Evolutionary conservation across 2,888 invertebrate genomes (phyloP).

Genomic region (Leptinotarsa peninsularis): DNA sequence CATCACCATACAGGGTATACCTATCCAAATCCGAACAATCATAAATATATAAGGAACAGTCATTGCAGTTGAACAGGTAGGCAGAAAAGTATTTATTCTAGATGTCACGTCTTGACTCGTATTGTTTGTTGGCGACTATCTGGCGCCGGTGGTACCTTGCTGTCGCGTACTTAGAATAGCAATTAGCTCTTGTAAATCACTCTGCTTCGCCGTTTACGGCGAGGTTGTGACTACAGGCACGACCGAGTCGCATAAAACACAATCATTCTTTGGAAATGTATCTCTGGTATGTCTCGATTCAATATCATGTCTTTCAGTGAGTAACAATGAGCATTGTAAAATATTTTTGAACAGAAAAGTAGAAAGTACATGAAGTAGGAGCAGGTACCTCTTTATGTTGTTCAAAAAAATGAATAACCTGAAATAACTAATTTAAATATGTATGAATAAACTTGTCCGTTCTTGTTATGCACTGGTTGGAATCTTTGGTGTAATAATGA

Average conservation of each 20-base stretch:
- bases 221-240: slow-evolving; percentile 21
- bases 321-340: no score
- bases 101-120: slow-evolving; percentile 62
- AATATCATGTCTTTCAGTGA: not conserved
- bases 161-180: slow-evolving; percentile 63
- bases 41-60: slow-evolving; percentile 51
- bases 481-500: no score
- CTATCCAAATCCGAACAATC: slow-evolving; percentile 34
- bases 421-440: no score
- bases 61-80: slow-evolving; percentile 54
- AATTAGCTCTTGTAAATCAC: slow-evolving; percentile 59
- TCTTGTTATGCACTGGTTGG: no score
- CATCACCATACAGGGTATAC: slow-evolving; percentile 21
- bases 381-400: no score
- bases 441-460: no score
- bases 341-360: no score
- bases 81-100: slow-evolving; percentile 55
- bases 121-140: slow-evolving; percentile 61
- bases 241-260: not conserved
- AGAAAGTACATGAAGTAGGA: no score
- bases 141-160: slow-evolving; percentile 63
- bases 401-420: no score
- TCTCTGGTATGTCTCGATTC: not conserved
- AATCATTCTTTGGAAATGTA: not conserved
- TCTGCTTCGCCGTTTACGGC: slow-evolving; percentile 29